Evolutionary conservation across 2,113 vertebrate genomes (phyloP), one percentile per base, ranked within the genome.

Genomic region (Cisticola juncidis): DNA sequence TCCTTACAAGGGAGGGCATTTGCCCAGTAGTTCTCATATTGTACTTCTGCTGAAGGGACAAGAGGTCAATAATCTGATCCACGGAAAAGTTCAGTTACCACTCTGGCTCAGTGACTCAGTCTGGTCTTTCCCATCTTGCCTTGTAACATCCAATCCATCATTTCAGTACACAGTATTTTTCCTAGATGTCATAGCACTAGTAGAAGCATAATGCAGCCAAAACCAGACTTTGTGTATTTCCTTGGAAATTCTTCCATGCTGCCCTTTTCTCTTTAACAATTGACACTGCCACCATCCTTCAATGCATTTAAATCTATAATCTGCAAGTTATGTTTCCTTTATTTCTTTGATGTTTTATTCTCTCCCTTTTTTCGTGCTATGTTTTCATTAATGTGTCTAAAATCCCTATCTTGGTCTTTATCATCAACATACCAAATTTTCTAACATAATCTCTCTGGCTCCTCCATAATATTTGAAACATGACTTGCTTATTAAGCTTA

Each of bases 81-180:
- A 26, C 86, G 73, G 47, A 88, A 90, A 86, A 83, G 50, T 81
- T 90, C 60, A 71, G 56, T 62, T 84, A 71, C 62, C 33, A 44
- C 40, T 64, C 66, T 74, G 26, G 64, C 88, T 68, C 60, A 31
- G 61, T 94, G 83, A 91, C 69, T 86, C 86, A 77, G 35, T 51
- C 60, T 74, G 56, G 31, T 85, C 90, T 68, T 90, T 94, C 64
- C 81, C 86, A 90, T 93, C 68, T 94, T 83, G 82, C 68, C 35
- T 80, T 83, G 79, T n/a, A 86, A 48, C 81, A 92, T 92, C 48
- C 72, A 92, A 81, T 94, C 81, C 94, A 84, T 88, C 86, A 94
- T 92, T 94, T 68, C 51, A 69, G 69, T 74, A 56, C 60, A 47
- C 2, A 5, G 38, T 77, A 77, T 86, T 93, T 92, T 66, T 88